These are phyloP conservation scores for Rissa tridactyla DNA, from an alignment of 2,113 vertebrate genomes.

Conservation along the genomic window DNA sequence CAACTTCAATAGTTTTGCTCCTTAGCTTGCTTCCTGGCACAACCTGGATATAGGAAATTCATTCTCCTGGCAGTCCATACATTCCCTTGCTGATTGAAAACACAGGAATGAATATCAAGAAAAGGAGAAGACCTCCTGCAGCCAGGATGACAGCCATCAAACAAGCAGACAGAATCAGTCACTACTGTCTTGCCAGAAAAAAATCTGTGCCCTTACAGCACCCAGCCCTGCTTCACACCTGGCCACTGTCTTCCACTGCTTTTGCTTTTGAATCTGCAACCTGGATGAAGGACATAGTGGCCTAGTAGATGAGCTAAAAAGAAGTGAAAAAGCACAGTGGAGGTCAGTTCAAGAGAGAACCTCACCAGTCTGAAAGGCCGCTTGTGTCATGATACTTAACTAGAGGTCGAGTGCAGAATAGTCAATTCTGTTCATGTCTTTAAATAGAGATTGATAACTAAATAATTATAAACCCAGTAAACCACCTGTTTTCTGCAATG, in stretches of 20 bases:
- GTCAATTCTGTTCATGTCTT: not conserved
- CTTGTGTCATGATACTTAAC: not conserved
- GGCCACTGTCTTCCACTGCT: not conserved
- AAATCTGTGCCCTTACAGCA: not conserved
- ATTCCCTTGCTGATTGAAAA: not conserved
- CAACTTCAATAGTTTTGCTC: not conserved
- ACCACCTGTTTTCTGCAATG: not conserved
- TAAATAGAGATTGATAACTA: not conserved
- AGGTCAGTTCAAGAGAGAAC: not conserved
- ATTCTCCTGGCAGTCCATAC: not conserved
- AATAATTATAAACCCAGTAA: not conserved
- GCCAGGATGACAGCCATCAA: not conserved
- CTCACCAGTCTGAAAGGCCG: not conserved
- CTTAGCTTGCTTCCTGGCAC: not conserved
- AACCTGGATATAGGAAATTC: not conserved
- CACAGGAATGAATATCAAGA: not conserved
- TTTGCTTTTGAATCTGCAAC: not conserved
- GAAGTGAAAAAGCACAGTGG: not conserved
- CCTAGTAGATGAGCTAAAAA: not conserved
- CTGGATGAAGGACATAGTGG: not conserved
- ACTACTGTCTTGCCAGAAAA: not conserved
- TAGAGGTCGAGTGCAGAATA: not conserved
- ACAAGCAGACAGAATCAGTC: not conserved
- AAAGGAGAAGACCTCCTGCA: not conserved
- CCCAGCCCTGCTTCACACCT: not conserved